A percentile compares a stretch with the other conserved stretches of the same genome.
phyloP scores from a whole-genome alignment of 2,797 vertebrate genomes.

The Trachurus trachurus region DNA sequence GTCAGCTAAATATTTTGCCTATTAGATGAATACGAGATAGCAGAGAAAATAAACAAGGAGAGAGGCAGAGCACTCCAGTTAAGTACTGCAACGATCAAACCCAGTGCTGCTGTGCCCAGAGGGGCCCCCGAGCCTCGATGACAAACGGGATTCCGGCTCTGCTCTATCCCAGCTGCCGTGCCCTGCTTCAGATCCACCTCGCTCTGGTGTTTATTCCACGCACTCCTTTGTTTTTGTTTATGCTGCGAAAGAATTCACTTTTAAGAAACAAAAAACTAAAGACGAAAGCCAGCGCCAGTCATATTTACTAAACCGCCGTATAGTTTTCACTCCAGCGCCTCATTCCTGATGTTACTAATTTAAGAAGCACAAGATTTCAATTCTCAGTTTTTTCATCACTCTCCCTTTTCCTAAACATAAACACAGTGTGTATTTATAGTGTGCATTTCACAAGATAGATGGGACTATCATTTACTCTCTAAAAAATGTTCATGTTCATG shows the following conservation, averaged over 20 bases:
- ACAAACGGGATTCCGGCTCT: conserved; percentile 82
- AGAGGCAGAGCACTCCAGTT: conserved; percentile 80
- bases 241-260: conserved; percentile 22
- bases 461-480: not conserved
- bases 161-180: conserved; percentile 69
- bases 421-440: not conserved
- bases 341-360: not conserved
- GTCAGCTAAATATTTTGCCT: conserved; percentile 90
- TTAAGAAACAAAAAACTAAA: conserved; percentile 21
- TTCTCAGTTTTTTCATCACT: not conserved
- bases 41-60: conserved; percentile 85
- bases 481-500: not conserved
- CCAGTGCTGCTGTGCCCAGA: conserved; percentile 74
- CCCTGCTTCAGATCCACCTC: conserved; percentile 41
- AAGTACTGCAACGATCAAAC: conserved; percentile 82
- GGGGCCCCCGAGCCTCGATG: conserved; percentile 81
- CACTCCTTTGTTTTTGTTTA: conserved; percentile 45
- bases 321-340: not conserved
- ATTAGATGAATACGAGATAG: conserved; percentile 84
- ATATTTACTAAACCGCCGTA: no score
- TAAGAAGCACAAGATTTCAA: not conserved
- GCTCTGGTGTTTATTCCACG: conserved; percentile 27
- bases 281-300: not conserved
- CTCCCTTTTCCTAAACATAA: not conserved
- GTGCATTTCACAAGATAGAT: not conserved